phyloP scores from a whole-genome alignment of 2,888 invertebrate genomes.

The Zaprionus lineosus region DNA sequence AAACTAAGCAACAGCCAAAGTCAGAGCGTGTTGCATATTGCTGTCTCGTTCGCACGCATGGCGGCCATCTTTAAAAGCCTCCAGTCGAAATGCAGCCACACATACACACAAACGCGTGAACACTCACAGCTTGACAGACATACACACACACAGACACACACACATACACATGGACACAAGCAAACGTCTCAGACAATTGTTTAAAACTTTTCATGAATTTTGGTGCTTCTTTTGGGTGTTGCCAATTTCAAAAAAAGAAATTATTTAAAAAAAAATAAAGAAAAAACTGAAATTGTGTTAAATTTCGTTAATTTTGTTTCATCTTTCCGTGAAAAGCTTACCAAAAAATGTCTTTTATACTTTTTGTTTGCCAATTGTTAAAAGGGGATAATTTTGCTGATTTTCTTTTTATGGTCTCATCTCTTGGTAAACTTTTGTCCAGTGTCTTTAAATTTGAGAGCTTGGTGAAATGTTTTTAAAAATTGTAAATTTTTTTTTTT shows the following conservation, averaged over 20 bases:
- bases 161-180: conserved; percentile 14
- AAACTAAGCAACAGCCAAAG: conserved; percentile 45
- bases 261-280: no score
- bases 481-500: conserved; percentile 22
- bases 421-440: conserved; percentile 67
- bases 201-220: not conserved
- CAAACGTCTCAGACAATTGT: not conserved
- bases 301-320: conserved; percentile 17
- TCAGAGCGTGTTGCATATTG: conserved; percentile 1
- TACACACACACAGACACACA: conserved; percentile 23
- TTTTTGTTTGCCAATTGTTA: conserved; percentile 27
- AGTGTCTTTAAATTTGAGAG: conserved; percentile 1
- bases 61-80: conserved; percentile 63
- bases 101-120: conserved; percentile 22
- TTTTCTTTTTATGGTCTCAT: conserved; percentile 13
- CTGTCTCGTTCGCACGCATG: conserved; percentile 19
- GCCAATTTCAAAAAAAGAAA: conserved; percentile 19
- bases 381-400: conserved; percentile 2
- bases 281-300: conserved; percentile 1
- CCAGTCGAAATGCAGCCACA: conserved; percentile 22
- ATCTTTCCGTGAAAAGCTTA: conserved; percentile 57
- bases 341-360: conserved; percentile 45
- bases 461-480: conserved; percentile 15
- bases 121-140: conserved; percentile 16
- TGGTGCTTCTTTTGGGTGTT: no score